Conservation (phyloP, 2,113 vertebrate species). For the Amblyornis subalaris region DNA sequence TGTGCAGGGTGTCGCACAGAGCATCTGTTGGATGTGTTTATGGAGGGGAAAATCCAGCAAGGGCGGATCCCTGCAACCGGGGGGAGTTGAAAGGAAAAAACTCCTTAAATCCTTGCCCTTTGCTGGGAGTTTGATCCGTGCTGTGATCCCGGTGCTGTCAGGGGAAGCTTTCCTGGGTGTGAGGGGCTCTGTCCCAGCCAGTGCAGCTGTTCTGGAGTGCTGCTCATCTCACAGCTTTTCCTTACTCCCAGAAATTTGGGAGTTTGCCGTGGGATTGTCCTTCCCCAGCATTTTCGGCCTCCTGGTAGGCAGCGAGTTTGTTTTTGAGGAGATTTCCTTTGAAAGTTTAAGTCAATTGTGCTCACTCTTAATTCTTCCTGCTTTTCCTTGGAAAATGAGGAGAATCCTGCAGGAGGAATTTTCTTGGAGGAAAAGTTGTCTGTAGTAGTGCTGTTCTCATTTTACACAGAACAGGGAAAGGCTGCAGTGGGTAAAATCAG, state of each 20-base stretch:
- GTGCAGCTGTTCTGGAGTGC: neutral
- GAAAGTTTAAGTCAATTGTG: neutral
- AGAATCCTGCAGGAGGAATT: neutral
- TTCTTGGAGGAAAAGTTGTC: neutral
- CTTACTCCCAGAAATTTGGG: neutral
- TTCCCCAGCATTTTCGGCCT: neutral
- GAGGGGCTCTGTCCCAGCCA: neutral
- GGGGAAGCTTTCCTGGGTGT: neutral
- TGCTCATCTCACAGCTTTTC: neutral
- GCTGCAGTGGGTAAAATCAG: neutral
- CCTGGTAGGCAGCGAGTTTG: neutral
- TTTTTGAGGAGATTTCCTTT: neutral
- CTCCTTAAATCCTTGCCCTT: neutral
- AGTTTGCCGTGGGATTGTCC: neutral
- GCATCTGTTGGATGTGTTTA: neutral
- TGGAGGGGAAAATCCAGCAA: neutral
- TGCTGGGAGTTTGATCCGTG: neutral
- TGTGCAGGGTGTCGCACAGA: neutral
- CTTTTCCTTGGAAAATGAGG: neutral
- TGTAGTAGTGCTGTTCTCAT: neutral
- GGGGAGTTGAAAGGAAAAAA: neutral
- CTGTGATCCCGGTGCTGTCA: neutral
- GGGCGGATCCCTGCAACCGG: neutral
- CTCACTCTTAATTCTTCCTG: neutral
- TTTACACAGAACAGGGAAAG: neutral